Percentiles rank a stretch among this genome's conserved stretches.
Conservation (phyloP, 2,113 vertebrate species). For the Anguilla japonica region DNA sequence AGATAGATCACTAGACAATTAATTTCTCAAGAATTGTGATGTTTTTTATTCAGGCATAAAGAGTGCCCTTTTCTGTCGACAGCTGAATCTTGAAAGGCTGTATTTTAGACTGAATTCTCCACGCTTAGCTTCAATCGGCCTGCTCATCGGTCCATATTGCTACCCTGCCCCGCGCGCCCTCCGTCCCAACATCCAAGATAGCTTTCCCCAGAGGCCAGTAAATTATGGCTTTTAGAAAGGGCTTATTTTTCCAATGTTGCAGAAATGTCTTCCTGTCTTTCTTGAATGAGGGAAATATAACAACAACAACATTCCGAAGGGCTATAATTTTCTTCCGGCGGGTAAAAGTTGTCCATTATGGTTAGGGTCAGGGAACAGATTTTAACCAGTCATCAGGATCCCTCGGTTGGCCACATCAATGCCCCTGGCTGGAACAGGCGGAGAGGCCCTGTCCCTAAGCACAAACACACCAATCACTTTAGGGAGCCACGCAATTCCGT, state of each 20-base stretch:
- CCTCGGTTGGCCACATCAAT: conserved; percentile 40
- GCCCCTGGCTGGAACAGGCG: conserved; percentile 63
- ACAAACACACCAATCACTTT: conserved; percentile 62
- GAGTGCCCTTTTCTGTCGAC: not conserved
- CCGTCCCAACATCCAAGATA: conserved; percentile 47
- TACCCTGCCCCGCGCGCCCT: conserved; percentile 28
- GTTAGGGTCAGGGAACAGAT: conserved; percentile 78
- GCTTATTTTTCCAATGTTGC: conserved; percentile 45
- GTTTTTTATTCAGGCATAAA: not conserved
- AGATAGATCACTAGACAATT: not conserved
- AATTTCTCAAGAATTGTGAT: not conserved
- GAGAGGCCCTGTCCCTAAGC: conserved; percentile 60
- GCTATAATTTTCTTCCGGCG: conserved; percentile 51
- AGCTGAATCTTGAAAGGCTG: not conserved
- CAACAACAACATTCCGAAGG: conserved; percentile 66
- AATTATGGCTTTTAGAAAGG: conserved; percentile 52
- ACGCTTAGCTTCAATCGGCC: not conserved
- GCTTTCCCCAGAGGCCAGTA: conserved; percentile 46
- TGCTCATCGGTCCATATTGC: not conserved
- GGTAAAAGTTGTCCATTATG: conserved; percentile 74
- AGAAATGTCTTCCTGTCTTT: conserved; percentile 55
- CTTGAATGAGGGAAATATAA: conserved; percentile 73
- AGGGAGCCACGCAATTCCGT: not conserved
- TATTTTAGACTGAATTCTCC: not conserved
- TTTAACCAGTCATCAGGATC: conserved; percentile 71